Evolutionary conservation across 53 echinoderm and acorn worm genomes (phyloP).

Genomic region (Echinometra lucunter): DNA sequence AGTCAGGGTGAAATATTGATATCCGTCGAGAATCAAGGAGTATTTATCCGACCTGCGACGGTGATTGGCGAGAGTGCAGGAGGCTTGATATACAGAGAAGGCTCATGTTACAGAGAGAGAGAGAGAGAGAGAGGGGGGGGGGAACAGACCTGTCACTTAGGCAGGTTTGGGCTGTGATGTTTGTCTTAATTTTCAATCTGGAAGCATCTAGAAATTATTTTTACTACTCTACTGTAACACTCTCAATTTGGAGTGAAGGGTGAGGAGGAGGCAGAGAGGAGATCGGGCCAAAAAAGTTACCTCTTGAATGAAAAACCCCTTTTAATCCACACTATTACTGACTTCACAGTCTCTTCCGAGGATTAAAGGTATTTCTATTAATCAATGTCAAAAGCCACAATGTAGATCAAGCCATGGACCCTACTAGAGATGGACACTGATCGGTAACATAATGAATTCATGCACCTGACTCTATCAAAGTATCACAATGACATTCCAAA

Average conservation of each 20-base stretch:
- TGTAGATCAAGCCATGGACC: too few species aligned
- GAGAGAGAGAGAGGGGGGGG: neutral
- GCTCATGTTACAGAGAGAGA: neutral
- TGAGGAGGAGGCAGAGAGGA: too few species aligned
- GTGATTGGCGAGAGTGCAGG: conserved; percentile 24
- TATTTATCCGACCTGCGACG: conserved; percentile 47
- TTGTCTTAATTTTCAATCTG: neutral
- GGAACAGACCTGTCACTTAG: neutral
- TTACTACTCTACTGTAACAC: neutral
- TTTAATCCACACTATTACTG: neutral
- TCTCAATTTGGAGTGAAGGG: neutral
- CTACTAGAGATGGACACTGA: too few species aligned
- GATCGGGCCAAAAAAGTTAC: neutral
- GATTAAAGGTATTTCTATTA: neutral
- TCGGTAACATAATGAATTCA: too few species aligned
- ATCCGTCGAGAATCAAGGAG: conserved; percentile 46
- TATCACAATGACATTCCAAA: too few species aligned
- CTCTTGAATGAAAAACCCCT: neutral
- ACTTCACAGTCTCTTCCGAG: neutral
- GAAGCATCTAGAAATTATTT: neutral
- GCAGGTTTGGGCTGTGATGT: neutral
- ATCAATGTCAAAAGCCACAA: too few species aligned
- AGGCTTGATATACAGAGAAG: conserved; percentile 16
- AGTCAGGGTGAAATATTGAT: conserved; percentile 48
- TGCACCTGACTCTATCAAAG: too few species aligned